A percentile compares a stretch with the other conserved stretches of the same genome.
These are phyloP conservation scores for Stenchaetothrips biformis DNA, from an alignment of 2,888 invertebrate species.

Conservation along the genomic window DNA sequence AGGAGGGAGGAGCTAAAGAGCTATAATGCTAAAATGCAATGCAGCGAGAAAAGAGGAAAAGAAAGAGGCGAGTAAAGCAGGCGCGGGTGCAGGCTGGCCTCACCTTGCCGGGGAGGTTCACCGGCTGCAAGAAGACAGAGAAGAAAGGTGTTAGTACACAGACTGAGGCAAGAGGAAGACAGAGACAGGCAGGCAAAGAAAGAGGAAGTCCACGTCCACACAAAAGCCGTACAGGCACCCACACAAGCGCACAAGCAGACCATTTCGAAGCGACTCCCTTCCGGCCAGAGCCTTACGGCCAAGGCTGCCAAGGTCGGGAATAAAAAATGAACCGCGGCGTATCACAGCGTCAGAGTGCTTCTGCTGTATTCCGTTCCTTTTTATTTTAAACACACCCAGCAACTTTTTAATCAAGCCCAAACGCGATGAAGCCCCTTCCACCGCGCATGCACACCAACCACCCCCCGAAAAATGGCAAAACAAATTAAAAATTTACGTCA, in stretches of 20 bases:
- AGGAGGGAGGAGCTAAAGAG: too few relatives aligned
- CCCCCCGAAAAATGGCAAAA: background rate
- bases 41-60: background rate
- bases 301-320: too few relatives aligned
- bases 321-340: too few relatives aligned
- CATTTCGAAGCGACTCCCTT: too few relatives aligned
- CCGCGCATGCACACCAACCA: too few relatives aligned
- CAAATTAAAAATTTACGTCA: constrained; percentile 9
- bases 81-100: background rate
- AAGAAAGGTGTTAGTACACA: background rate
- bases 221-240: background rate
- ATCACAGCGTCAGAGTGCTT: too few relatives aligned
- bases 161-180: background rate
- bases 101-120: constrained; percentile 15
- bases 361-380: too few relatives aligned
- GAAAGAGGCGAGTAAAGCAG: background rate
- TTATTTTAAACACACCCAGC: too few relatives aligned
- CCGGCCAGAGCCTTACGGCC: too few relatives aligned
- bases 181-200: background rate
- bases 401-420: too few relatives aligned
- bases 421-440: too few relatives aligned
- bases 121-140: constrained; percentile 13
- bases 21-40: background rate
- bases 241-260: background rate
- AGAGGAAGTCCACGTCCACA: background rate